phyloP scores from a whole-genome alignment of 30 jellyfish, hydroid and myxozoan genomes.

The Aurelia aurita complex sp. Pacific region DNA sequence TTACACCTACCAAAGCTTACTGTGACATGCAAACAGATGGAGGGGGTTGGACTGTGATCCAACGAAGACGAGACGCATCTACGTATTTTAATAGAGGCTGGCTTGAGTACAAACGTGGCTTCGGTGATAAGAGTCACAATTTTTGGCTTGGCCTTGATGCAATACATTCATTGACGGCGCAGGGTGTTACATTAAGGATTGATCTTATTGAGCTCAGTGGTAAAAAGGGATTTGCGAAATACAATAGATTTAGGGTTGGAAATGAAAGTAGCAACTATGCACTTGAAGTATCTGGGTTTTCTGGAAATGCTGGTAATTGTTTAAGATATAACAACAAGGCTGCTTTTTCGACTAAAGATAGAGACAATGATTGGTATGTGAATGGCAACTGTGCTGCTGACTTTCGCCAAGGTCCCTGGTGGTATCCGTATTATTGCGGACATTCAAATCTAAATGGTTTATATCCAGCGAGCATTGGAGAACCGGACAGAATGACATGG shows the following conservation, averaged over 20 bases:
- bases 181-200: constrained; percentile 17
- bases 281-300: constrained; percentile 26
- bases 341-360: constrained; percentile 54
- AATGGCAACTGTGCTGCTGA: constrained; percentile 35
- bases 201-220: constrained; percentile 45
- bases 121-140: constrained; percentile 37
- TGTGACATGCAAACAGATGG: constrained; percentile 56
- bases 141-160: constrained; percentile 57
- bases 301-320: constrained; percentile 54
- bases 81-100: constrained; percentile 40
- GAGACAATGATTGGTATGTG: constrained; percentile 42
- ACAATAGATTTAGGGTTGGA: constrained; percentile 28
- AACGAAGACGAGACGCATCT: constrained; percentile 29
- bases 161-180: constrained; percentile 20
- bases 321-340: constrained; percentile 17
- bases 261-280: neutral
- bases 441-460: constrained; percentile 52
- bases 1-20: constrained; percentile 14
- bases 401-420: constrained; percentile 47
- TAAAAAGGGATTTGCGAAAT: constrained; percentile 25
- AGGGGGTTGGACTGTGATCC: constrained; percentile 69
- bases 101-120: constrained; percentile 43
- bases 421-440: constrained; percentile 50
- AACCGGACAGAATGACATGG: constrained; percentile 36
- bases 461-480: constrained; percentile 36